Conservation (phyloP, 2,888 invertebrate genomes). For the Spodoptera littoralis region DNA sequence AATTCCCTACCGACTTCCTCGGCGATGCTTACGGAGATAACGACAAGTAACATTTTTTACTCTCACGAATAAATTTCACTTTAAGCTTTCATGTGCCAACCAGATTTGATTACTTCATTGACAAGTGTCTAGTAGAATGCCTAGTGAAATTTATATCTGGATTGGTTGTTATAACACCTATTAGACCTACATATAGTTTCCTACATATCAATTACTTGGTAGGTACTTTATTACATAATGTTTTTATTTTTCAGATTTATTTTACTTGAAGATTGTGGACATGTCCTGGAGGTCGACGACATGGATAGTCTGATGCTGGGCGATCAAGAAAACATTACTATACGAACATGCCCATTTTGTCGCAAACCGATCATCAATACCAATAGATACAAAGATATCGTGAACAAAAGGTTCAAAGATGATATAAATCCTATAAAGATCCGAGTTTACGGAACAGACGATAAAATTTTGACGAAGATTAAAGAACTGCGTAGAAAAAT, state of each 20-base stretch:
- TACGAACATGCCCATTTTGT: conserved; percentile 89
- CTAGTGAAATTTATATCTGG: too few species aligned
- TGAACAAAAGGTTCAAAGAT: conserved; percentile 76
- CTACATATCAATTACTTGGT: too few species aligned
- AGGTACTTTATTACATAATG: neutral
- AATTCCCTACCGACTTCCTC: conserved; percentile 79
- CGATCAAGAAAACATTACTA: conserved; percentile 67
- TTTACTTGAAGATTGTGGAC: conserved; percentile 85
- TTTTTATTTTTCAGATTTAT: conserved; percentile 80
- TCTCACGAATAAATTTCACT: too few species aligned
- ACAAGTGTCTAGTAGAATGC: too few species aligned
- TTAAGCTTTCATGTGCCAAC: neutral
- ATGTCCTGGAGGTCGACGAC: conserved; percentile 81
- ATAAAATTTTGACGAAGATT: conserved; percentile 61
- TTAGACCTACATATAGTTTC: too few species aligned
- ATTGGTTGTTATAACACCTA: too few species aligned
- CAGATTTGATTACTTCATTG: too few species aligned
- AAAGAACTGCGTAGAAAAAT: conserved; percentile 49
- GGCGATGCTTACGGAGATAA: conserved; percentile 81
- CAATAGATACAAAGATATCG: conserved; percentile 86
- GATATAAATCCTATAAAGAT: conserved; percentile 81
- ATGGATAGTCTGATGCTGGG: conserved; percentile 80
- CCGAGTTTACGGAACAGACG: conserved; percentile 72
- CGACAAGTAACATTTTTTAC: conserved; percentile 72
- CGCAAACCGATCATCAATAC: conserved; percentile 89